phyloP scores from a whole-genome alignment of 1,140 invertebrate species.

The Epicauta chinensis region DNA sequence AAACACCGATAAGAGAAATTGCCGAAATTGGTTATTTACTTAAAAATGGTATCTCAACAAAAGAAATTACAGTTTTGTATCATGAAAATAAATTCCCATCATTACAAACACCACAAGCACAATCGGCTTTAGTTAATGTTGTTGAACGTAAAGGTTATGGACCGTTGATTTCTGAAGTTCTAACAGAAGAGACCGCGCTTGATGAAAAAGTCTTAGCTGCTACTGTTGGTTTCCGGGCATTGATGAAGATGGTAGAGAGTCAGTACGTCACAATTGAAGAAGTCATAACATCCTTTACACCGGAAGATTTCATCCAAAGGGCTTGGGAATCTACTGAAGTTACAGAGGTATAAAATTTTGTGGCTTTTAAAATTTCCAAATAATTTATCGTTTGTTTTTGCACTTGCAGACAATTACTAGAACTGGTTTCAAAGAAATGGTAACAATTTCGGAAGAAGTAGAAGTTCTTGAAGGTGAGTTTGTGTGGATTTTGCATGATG shows the following conservation, averaged over 20 bases:
- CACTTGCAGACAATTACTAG: slow-evolving; percentile 24
- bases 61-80: slow-evolving; percentile 71
- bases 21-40: slow-evolving; percentile 73
- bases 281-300: slow-evolving; percentile 70
- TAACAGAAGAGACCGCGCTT: slow-evolving; percentile 68
- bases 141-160: slow-evolving; percentile 75
- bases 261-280: slow-evolving; percentile 75
- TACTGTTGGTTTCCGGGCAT: slow-evolving; percentile 73
- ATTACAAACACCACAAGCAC: slow-evolving; percentile 66
- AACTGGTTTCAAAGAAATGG: slow-evolving; percentile 24
- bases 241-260: slow-evolving; percentile 76
- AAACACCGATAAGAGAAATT: slow-evolving; percentile 69
- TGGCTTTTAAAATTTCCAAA: not conserved
- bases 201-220: slow-evolving; percentile 67
- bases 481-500: slow-evolving; percentile 11
- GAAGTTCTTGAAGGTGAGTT: slow-evolving; percentile 37
- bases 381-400: not conserved
- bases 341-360: slow-evolving; percentile 48
- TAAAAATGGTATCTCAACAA: slow-evolving; percentile 64
- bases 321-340: slow-evolving; percentile 68
- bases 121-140: slow-evolving; percentile 72
- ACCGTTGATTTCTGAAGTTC: slow-evolving; percentile 68
- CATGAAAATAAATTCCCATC: slow-evolving; percentile 72
- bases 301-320: slow-evolving; percentile 72
- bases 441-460: slow-evolving; percentile 31